Percentiles rank a stretch among this genome's conserved stretches.
These are phyloP conservation scores for Sebastes vulpes DNA, from an alignment of 2,797 vertebrate genomes.

Conservation along the genomic window DNA sequence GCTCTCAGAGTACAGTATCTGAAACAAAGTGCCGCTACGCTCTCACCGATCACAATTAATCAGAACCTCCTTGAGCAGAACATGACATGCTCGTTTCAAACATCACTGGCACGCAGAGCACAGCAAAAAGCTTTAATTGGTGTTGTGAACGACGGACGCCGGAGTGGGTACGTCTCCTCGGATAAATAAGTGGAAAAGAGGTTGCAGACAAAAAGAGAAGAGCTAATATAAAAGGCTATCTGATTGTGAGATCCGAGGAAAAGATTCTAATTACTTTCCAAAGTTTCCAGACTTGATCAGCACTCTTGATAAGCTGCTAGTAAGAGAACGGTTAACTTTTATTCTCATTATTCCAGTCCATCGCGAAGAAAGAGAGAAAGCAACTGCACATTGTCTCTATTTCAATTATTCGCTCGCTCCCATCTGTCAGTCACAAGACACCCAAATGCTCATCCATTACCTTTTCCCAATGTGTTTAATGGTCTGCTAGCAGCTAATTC, in stretches of 20 bases:
- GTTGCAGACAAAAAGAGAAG: background rate
- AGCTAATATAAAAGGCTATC: slow-evolving; percentile 5
- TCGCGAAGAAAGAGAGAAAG: background rate
- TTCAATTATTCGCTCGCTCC: slow-evolving; percentile 17
- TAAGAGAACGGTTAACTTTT: slow-evolving; percentile 4
- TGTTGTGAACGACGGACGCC: background rate
- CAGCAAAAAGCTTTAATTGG: slow-evolving; percentile 15
- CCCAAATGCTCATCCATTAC: slow-evolving; percentile 32
- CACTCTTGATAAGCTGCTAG: slow-evolving; percentile 9
- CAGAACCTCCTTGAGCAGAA: slow-evolving; percentile 43
- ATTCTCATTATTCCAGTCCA: slow-evolving; percentile 16
- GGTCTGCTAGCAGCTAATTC: slow-evolving; percentile 30
- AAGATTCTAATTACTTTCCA: slow-evolving; percentile 23
- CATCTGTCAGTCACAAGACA: slow-evolving; percentile 12
- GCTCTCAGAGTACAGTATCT: slow-evolving; percentile 13
- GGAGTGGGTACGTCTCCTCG: background rate
- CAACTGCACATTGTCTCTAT: background rate
- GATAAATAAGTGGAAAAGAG: slow-evolving; percentile 6
- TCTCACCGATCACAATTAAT: slow-evolving; percentile 55
- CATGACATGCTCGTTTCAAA: slow-evolving; percentile 42
- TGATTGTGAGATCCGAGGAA: background rate
- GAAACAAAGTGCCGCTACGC: slow-evolving; percentile 28
- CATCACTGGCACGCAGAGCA: slow-evolving; percentile 1
- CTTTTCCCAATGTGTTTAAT: slow-evolving; percentile 33
- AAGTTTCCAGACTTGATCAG: slow-evolving; percentile 26